phyloP scores from a whole-genome alignment of 2,888 invertebrate genomes.

The Steinernema scapterisci region DNA sequence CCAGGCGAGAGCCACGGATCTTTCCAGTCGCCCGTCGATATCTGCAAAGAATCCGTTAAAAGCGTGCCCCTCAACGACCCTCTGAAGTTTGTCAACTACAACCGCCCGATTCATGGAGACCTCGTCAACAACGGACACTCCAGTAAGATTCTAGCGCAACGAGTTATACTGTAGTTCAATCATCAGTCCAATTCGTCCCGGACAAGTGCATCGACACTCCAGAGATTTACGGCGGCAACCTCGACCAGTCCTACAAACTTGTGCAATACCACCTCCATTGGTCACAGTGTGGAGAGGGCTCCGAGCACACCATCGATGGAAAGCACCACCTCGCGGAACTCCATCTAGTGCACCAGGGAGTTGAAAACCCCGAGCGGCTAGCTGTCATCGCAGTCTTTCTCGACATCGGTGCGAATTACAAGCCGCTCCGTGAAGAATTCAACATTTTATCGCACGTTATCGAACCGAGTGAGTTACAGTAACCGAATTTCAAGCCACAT shows the following conservation, averaged over 20 bases:
- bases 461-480: conserved; percentile 23
- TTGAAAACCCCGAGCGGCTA: conserved; percentile 46
- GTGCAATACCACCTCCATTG: conserved; percentile 67
- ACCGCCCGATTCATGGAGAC: conserved; percentile 55
- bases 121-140: conserved; percentile 65
- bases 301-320: conserved; percentile 62
- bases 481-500: neutral
- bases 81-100: conserved; percentile 63
- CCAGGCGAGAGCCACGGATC: conserved; percentile 51
- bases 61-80: conserved; percentile 47
- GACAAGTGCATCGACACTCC: conserved; percentile 51
- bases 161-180: neutral
- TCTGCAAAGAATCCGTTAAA: conserved; percentile 50
- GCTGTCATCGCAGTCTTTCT: conserved; percentile 64
- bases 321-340: conserved; percentile 56
- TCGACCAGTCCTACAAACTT: conserved; percentile 64
- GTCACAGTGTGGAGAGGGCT: conserved; percentile 60
- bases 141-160: conserved; percentile 38
- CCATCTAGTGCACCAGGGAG: conserved; percentile 60
- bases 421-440: conserved; percentile 40
- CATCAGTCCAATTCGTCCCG: conserved; percentile 60
- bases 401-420: conserved; percentile 50
- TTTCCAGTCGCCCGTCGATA: conserved; percentile 63
- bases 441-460: conserved; percentile 35
- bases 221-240: conserved; percentile 62